Percentiles rank a stretch among this genome's conserved stretches.
These are phyloP conservation scores for Maconellicoccus hirsutus DNA, from an alignment of 1,140 invertebrate genomes.

Conservation along the genomic window DNA sequence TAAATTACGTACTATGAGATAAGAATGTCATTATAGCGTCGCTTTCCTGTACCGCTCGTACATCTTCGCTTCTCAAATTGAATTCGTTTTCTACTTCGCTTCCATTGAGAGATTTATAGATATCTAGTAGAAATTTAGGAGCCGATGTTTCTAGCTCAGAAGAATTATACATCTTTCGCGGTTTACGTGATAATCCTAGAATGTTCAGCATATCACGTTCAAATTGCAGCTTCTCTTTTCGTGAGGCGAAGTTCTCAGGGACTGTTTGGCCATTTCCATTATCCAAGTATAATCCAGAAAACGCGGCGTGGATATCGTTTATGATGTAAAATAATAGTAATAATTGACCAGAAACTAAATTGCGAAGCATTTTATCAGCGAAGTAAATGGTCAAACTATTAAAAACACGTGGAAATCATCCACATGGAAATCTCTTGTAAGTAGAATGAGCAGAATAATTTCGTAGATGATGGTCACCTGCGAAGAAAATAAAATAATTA, in stretches of 20 bases:
- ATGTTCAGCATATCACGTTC: conserved; percentile 79
- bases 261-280: conserved; percentile 79
- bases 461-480: too few relatives aligned
- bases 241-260: conserved; percentile 58
- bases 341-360: neutral
- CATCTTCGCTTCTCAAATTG: conserved; percentile 62
- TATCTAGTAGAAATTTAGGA: conserved; percentile 74
- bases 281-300: conserved; percentile 63
- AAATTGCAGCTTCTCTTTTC: conserved; percentile 63
- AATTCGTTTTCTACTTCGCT: conserved; percentile 44
- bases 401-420: too few relatives aligned
- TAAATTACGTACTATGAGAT: conserved; percentile 56
- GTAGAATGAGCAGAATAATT: too few relatives aligned
- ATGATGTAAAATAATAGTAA: neutral
- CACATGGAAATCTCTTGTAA: too few relatives aligned
- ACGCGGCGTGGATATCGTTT: neutral
- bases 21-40: conserved; percentile 89
- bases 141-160: conserved; percentile 54
- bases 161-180: conserved; percentile 33
- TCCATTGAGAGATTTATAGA: conserved; percentile 64
- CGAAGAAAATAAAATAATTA: too few relatives aligned
- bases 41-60: conserved; percentile 70
- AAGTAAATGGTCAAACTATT: too few relatives aligned
- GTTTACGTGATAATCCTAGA: conserved; percentile 68
- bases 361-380: too few relatives aligned